A percentile compares a stretch with the other conserved stretches of the same genome.
Conservation (phyloP, 1,140 invertebrate genomes). For the Brachionus paranguensis region DNA sequence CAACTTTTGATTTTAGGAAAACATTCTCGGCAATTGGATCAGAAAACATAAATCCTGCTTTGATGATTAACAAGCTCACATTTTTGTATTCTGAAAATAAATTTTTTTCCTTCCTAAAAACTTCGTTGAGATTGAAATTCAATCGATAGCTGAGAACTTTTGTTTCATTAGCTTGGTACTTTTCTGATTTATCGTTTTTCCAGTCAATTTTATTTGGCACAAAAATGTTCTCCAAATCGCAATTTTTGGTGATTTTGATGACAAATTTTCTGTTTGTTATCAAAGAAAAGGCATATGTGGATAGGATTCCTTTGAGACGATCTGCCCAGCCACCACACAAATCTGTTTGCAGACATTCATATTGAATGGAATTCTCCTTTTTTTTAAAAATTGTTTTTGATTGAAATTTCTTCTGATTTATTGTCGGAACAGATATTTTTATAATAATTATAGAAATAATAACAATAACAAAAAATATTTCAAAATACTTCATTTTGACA, state of each 20-base stretch:
- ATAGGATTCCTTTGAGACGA: background rate
- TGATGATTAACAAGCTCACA: background rate
- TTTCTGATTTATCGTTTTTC: background rate
- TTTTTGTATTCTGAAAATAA: background rate
- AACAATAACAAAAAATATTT: too few relatives aligned
- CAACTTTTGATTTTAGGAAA: background rate
- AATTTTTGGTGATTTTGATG: background rate
- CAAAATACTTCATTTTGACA: too few relatives aligned
- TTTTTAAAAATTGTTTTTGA: too few relatives aligned
- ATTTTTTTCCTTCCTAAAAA: background rate
- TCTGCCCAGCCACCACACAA: slow-evolving; percentile 13
- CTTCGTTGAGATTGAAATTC: background rate
- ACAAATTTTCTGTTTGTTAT: background rate
- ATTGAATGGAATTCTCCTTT: background rate
- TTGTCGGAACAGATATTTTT: too few relatives aligned
- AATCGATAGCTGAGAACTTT: background rate
- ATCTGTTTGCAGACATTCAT: background rate
- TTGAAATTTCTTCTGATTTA: too few relatives aligned
- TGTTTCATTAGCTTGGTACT: background rate
- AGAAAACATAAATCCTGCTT: background rate
- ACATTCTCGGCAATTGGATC: background rate
- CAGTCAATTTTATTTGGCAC: background rate
- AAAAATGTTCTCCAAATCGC: background rate
- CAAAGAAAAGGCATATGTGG: slow-evolving; percentile 8
- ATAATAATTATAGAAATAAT: too few relatives aligned